Percentiles rank a stretch among this genome's conserved stretches.
phyloP scores from a whole-genome alignment of 2,797 vertebrate genomes.

The Poecilia gillii region DNA sequence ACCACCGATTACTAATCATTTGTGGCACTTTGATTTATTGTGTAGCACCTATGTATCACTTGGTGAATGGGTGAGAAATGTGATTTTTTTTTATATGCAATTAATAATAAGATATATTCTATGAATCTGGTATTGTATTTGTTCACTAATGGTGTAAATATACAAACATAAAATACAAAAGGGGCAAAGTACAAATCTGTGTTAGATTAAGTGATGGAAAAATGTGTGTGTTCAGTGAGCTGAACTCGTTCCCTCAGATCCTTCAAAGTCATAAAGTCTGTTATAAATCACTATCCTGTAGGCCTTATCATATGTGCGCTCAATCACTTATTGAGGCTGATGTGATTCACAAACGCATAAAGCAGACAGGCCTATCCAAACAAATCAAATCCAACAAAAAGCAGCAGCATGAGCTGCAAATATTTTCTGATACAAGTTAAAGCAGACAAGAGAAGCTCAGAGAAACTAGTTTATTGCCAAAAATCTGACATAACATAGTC shows the following conservation, averaged over 20 bases:
- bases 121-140: background rate
- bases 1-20: background rate
- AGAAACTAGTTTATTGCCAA: background rate
- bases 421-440: conserved; percentile 14
- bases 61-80: background rate
- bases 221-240: background rate
- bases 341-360: conserved; percentile 36
- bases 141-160: too few species aligned
- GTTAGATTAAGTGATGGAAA: background rate
- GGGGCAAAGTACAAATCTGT: background rate
- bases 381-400: conserved; percentile 53
- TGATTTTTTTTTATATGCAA: background rate
- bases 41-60: background rate
- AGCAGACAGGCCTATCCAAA: conserved; percentile 36
- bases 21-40: background rate
- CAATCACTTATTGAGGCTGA: conserved; percentile 35
- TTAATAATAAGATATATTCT: background rate
- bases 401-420: conserved; percentile 25
- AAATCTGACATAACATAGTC: too few species aligned
- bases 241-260: background rate
- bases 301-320: conserved; percentile 9
- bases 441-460: conserved; percentile 9
- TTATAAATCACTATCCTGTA: background rate
- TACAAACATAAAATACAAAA: background rate
- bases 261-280: background rate